Base-by-base conservation (phyloP, 2,113 vertebrate genomes). In the Zosterops borbonicus region DNA sequence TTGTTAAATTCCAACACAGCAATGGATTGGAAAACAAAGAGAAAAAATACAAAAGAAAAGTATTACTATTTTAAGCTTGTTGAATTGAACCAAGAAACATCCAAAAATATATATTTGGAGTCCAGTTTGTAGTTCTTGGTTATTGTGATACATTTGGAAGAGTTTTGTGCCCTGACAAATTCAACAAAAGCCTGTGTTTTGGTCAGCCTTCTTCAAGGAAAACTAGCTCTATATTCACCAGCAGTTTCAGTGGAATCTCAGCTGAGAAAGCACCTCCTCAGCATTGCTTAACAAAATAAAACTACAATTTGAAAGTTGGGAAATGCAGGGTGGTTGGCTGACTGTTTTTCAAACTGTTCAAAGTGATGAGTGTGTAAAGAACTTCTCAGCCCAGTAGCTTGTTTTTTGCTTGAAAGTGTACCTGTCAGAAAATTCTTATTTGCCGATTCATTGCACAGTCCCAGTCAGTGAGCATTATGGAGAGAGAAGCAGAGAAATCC, bases 71-170 rank as follows among this genome's bases (percentile, higher is more conserved):
- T 78, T 68, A 83, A 87, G 83, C 79, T 95, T 89, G 49, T 87
- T 78, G 35, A 93, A 80, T 60, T 71, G 78, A 94, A 91, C 60
- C 39, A 76, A 75, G 80, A 89, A 80, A 55, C 7, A 35, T 74
- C 64, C 52, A 73, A n/a, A 44, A 82, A 60, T 93, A 81, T 65
- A 69, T 82, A 87, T 81, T 71, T 74, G 71, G 64, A 92, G 89
- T 93, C 89, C 86, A 64, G 39, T 94, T 90, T 95, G 79, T 96
- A 64, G 49, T 89, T 89, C 42, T 91, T 88, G 92, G 62, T 87
- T 89, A 87, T 96, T 80, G 94, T 94, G 94, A 81, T 94, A 69
- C 52, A 19, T 87, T 87, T 95, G 78, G 77, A 97, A 96, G 87
- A 89, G n/a, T 74, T 82, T 87, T 70, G 90, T 87, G 56, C 83